Percentiles rank a stretch among this genome's conserved stretches.
These are phyloP conservation scores for Poecilia picta DNA, from an alignment of 2,797 vertebrate genomes.

Conservation along the genomic window DNA sequence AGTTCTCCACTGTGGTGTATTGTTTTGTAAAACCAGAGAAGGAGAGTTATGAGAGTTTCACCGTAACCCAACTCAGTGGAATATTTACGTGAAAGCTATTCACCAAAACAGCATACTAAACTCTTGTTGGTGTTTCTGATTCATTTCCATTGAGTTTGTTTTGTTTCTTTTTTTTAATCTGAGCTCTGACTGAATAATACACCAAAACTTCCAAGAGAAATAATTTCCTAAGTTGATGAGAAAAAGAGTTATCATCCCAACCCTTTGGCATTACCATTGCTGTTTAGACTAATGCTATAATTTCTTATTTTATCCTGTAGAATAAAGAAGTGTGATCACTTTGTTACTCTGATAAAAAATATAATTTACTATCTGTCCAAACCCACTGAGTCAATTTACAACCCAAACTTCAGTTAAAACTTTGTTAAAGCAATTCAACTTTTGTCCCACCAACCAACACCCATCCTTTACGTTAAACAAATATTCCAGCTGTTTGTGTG, in stretches of 20 bases:
- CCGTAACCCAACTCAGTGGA: slow-evolving; percentile 40
- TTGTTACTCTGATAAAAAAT: neutral
- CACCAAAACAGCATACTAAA: neutral
- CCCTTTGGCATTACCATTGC: neutral
- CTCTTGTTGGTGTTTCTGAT: neutral
- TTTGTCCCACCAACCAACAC: neutral
- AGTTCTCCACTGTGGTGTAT: slow-evolving; percentile 39
- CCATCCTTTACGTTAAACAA: neutral
- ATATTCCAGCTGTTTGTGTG: neutral
- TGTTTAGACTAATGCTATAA: neutral
- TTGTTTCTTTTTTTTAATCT: neutral
- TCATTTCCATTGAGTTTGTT: neutral
- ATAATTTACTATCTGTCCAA: neutral
- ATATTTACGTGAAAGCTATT: slow-evolving; percentile 33
- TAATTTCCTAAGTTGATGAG: neutral
- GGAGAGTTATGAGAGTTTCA: slow-evolving; percentile 35
- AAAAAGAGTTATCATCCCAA: neutral
- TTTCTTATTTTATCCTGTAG: neutral
- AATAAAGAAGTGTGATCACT: neutral
- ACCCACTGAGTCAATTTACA: neutral
- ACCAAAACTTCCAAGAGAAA: neutral
- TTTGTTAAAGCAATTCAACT: neutral
- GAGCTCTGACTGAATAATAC: neutral
- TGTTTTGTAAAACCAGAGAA: slow-evolving; percentile 54
- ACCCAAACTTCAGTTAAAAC: neutral